Base-by-base conservation (phyloP, 2,113 vertebrate species). In the Syrrhaptes paradoxus region DNA sequence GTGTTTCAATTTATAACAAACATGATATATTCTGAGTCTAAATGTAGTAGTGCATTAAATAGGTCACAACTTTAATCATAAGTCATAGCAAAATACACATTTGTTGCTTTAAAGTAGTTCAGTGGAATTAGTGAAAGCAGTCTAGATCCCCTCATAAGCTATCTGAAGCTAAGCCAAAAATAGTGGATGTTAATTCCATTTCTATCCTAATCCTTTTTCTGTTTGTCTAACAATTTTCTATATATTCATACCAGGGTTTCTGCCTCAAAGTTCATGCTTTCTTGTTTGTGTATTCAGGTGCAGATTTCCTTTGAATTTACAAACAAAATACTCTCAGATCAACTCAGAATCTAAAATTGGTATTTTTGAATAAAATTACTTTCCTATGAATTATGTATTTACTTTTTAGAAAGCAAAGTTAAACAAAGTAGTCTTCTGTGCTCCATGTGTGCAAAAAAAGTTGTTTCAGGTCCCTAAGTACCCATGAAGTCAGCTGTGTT, bases 141-240 rank as follows among this genome's bases (percentile, higher is more conserved):
- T 75, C 95, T 95, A 95, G 95, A 97, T 98, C 96, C 95, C 67
- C 89, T 95, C 96, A 96, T 97, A 95, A 97, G 95, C 95, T 97
- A 96, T 96, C 95, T 96, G 95, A 97, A 97, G 97, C 97, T 97
- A 96, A 97, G 96, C 96, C 96, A 97, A 96, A 97, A 97, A 98
- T 97, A 97, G 97, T 96, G 93, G 94, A 97, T 96, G 97, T 95
- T 97, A 97, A 98, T 97, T 97, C 97, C 93, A 97, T 96, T 97
- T 97, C 93, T 96, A 85, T 76, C 90, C 94, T 97, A 97, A 98
- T 97, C 97, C 96, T 92, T 95, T 85, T 90, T 92, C 65, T 92
- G 52, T 83, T 90, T 87, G 84, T 59, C 90, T 92, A 95, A 97
- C 85, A 77, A 71, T 97, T 96, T 97, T 88, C 61, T 93, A 5